phyloP scores from a whole-genome alignment of 1,140 invertebrate genomes.

The Dreissena polymorpha region DNA sequence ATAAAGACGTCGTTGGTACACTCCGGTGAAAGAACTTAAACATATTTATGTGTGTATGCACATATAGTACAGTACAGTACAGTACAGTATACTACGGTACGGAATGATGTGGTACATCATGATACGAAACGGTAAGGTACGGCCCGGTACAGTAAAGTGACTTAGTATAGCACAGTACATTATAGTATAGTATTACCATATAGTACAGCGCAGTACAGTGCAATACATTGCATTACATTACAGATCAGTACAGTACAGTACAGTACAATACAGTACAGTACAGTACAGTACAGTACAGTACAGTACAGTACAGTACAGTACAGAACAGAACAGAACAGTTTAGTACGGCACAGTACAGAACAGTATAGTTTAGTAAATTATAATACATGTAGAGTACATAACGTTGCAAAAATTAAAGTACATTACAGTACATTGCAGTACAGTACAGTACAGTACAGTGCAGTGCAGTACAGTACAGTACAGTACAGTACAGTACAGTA shows the following conservation, averaged over 20 bases:
- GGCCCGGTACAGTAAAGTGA: constrained; percentile 7
- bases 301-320: constrained; percentile 47
- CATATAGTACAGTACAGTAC: not conserved
- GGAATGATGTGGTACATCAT: constrained; percentile 14
- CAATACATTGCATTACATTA: constrained; percentile 18
- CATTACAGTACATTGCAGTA: constrained; percentile 29
- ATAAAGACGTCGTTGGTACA: too few species aligned
- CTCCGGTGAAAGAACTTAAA: not conserved
- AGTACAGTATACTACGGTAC: constrained; percentile 38
- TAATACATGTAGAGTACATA: not conserved
- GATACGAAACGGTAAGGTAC: constrained; percentile 35
- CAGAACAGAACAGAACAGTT: constrained; percentile 46
- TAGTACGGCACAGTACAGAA: constrained; percentile 53
- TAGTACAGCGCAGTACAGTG: constrained; percentile 18
- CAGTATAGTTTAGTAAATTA: constrained; percentile 47
- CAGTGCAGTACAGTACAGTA: constrained; percentile 25
- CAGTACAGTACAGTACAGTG: constrained; percentile 44
- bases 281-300: constrained; percentile 49
- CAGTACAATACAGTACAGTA: constrained; percentile 51
- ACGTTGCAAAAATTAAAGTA: not conserved
- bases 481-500: constrained; percentile 47
- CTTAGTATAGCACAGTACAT: constrained; percentile 49
- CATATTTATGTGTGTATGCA: not conserved
- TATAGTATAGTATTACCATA: constrained; percentile 8
- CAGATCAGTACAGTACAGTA: constrained; percentile 41